Percentiles rank a stretch among this genome's conserved stretches.
Conservation (phyloP, 2,888 invertebrate species). For the Philonicus albiceps region DNA sequence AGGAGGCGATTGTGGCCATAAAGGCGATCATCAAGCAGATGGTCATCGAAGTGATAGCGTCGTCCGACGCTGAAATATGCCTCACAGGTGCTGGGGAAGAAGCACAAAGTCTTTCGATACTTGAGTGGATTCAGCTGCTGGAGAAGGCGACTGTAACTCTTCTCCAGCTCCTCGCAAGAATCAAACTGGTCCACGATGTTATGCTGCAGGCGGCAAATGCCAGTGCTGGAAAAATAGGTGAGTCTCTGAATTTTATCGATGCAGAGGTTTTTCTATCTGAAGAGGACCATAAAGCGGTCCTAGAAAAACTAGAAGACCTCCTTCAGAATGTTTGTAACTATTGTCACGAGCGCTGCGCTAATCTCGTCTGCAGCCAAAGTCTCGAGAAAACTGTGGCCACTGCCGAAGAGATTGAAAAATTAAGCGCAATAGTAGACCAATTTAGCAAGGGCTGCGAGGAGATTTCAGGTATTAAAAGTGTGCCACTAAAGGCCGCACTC, state of each 20-base stretch:
- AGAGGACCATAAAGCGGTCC: slow-evolving; percentile 75
- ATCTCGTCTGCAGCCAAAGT: slow-evolving; percentile 81
- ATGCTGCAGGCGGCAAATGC: slow-evolving; percentile 78
- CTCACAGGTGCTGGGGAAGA: slow-evolving; percentile 65
- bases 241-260: slow-evolving; percentile 68
- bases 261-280: slow-evolving; percentile 75
- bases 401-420: slow-evolving; percentile 76
- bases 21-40: slow-evolving; percentile 89
- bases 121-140: slow-evolving; percentile 75
- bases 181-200: slow-evolving; percentile 77
- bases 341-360: slow-evolving; percentile 91
- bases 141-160: slow-evolving; percentile 72
- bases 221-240: slow-evolving; percentile 68
- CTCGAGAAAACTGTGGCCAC: slow-evolving; percentile 76
- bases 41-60: slow-evolving; percentile 77
- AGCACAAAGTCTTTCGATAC: slow-evolving; percentile 68
- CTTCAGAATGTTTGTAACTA: slow-evolving; percentile 86
- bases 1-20: slow-evolving; percentile 88
- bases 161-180: slow-evolving; percentile 75
- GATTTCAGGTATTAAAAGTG: slow-evolving; percentile 78
- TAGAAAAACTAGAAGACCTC: slow-evolving; percentile 77
- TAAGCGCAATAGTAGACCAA: slow-evolving; percentile 78
- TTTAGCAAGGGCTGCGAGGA: slow-evolving; percentile 81
- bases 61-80: slow-evolving; percentile 66
- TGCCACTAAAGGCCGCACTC: slow-evolving; percentile 81